phyloP scores from a whole-genome alignment of 2,797 vertebrate genomes.

The Sciurus vulgaris region DNA sequence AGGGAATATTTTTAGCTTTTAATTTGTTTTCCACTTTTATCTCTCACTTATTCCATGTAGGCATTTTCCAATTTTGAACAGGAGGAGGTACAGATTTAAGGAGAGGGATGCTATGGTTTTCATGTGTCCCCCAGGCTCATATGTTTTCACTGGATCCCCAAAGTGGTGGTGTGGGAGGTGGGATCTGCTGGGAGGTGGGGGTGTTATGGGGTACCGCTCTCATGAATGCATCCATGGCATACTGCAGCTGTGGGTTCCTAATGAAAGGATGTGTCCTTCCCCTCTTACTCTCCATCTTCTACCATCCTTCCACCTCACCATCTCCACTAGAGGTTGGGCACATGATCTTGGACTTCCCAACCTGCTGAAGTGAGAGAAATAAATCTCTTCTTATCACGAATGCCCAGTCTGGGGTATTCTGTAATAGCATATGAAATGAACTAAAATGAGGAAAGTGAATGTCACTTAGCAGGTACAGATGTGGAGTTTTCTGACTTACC shows the following conservation, averaged over 20 bases:
- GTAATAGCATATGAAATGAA: not conserved
- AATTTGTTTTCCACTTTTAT: not conserved
- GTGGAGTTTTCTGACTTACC: not conserved
- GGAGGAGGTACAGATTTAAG: not conserved
- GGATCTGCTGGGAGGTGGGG: not conserved
- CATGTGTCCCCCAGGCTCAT: no score
- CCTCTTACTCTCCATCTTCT: not conserved
- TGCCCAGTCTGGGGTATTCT: not conserved
- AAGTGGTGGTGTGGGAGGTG: not conserved
- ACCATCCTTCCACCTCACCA: no score
- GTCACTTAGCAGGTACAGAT: not conserved
- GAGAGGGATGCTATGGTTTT: not conserved
- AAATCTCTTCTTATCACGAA: not conserved
- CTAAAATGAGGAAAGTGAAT: not conserved
- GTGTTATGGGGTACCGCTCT: accelerated
- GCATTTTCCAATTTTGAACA: not conserved
- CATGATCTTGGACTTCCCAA: not conserved
- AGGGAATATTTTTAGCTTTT: not conserved
- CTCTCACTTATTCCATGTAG: not conserved
- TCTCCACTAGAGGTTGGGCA: no score
- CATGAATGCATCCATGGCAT: not conserved
- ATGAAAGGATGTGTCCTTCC: no score
- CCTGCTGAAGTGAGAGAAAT: not conserved
- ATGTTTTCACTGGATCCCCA: not conserved
- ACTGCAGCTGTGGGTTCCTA: not conserved